Conservation (phyloP, 1,140 invertebrate species). For the Ceratina japonica region DNA sequence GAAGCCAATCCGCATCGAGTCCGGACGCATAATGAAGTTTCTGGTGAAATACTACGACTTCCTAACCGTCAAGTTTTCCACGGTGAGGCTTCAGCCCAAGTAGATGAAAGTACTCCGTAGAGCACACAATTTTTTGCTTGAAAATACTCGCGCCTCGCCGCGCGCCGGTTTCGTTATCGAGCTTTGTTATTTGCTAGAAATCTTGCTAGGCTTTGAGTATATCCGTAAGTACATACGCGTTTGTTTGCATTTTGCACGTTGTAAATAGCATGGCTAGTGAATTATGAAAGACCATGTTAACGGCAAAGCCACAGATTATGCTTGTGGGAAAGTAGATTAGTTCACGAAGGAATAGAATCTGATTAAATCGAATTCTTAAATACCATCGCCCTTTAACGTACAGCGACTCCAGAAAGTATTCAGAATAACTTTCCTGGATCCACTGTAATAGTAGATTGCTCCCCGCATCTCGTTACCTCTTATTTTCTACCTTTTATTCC, state of each 20-base stretch:
- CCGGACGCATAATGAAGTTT: conserved; percentile 71
- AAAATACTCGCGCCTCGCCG: too few relatives aligned
- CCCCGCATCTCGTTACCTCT: too few relatives aligned
- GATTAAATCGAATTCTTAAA: not conserved
- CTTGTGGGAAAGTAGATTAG: not conserved
- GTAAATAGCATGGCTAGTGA: conserved; percentile 20
- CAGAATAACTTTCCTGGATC: too few relatives aligned
- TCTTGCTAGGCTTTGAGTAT: too few relatives aligned
- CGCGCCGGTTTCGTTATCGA: not conserved
- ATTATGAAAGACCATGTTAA: not conserved
- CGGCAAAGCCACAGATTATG: not conserved
- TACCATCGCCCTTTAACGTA: too few relatives aligned
- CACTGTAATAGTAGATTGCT: too few relatives aligned
- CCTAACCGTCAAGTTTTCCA: conserved; percentile 72
- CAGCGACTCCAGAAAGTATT: too few relatives aligned
- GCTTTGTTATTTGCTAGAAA: not conserved
- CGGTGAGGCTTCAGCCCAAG: conserved; percentile 67
- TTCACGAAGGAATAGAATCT: too few relatives aligned
- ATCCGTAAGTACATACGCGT: too few relatives aligned
- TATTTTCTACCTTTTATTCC: too few relatives aligned
- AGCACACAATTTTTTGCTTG: not conserved
- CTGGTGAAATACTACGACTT: conserved; percentile 74
- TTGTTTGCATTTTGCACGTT: conserved; percentile 2
- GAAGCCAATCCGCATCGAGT: conserved; percentile 36
- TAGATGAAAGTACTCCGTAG: conserved; percentile 11